Evolutionary conservation across 2,113 vertebrate genomes (phyloP).

Genomic region (Cyrtonyx montezumae): DNA sequence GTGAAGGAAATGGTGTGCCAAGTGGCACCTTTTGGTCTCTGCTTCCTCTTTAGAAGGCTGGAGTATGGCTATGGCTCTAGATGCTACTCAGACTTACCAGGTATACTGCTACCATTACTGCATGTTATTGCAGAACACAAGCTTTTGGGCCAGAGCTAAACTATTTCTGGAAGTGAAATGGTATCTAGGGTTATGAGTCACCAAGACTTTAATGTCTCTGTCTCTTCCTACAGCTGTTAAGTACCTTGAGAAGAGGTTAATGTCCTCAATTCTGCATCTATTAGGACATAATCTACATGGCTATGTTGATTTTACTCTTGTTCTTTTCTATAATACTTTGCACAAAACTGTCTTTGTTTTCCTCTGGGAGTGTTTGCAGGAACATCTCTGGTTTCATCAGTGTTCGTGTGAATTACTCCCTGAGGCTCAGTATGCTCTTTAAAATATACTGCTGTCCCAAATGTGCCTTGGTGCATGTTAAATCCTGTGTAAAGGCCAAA

Average conservation of each 20-base stretch:
- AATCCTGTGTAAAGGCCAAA: neutral
- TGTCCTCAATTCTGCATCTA: neutral
- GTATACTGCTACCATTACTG: neutral
- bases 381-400: neutral
- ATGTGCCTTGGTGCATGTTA: neutral
- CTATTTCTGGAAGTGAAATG: neutral
- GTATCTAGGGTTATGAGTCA: neutral
- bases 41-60: neutral
- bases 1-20: neutral
- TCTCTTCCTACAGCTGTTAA: neutral
- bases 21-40: neutral
- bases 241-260: neutral
- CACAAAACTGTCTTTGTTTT: neutral
- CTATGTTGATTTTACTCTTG: neutral
- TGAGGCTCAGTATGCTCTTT: neutral
- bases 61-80: neutral
- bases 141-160: neutral
- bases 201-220: neutral
- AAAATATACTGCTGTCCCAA: neutral
- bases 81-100: neutral
- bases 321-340: neutral
- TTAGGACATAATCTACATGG: neutral
- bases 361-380: neutral
- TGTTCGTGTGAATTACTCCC: neutral
- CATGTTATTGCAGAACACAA: neutral